These are phyloP conservation scores for Carettochelys insculpta DNA, from an alignment of 2,113 vertebrate species.

Conservation along the genomic window DNA sequence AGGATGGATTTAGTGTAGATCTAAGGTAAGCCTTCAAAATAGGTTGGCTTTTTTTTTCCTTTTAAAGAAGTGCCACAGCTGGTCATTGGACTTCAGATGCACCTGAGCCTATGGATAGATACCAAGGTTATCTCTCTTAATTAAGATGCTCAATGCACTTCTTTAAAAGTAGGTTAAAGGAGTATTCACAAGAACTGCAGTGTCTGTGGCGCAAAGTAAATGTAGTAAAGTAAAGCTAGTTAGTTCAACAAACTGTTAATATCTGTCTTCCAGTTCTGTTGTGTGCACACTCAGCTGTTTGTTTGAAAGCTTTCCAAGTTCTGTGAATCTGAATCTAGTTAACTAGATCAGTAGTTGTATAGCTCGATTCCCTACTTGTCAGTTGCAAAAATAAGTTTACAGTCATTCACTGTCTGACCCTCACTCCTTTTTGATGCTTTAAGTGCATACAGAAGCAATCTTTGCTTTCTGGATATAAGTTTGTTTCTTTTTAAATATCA, in stretches of 20 bases:
- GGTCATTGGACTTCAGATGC: constrained; percentile 16
- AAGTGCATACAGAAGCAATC: too few species aligned
- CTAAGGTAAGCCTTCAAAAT: neutral
- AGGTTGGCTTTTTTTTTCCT: too few species aligned
- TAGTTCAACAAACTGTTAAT: neutral
- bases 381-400: neutral
- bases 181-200: neutral
- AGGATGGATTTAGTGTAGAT: constrained; percentile 10
- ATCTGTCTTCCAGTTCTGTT: neutral
- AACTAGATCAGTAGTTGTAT: neutral
- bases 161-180: neutral
- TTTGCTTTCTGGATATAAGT: neutral
- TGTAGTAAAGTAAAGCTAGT: neutral
- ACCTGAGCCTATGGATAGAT: neutral
- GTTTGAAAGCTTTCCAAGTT: neutral
- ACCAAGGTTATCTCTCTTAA: neutral
- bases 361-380: neutral
- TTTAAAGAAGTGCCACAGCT: constrained; percentile 43
- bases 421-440: neutral
- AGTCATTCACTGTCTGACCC: neutral
- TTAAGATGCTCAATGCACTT: neutral
- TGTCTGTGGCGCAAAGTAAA: neutral
- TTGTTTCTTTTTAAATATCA: neutral
- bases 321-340: neutral
- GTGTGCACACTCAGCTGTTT: neutral